Evolutionary conservation across 2,113 vertebrate genomes (phyloP).

Genomic region (Brienomyrus longianalis): DNA sequence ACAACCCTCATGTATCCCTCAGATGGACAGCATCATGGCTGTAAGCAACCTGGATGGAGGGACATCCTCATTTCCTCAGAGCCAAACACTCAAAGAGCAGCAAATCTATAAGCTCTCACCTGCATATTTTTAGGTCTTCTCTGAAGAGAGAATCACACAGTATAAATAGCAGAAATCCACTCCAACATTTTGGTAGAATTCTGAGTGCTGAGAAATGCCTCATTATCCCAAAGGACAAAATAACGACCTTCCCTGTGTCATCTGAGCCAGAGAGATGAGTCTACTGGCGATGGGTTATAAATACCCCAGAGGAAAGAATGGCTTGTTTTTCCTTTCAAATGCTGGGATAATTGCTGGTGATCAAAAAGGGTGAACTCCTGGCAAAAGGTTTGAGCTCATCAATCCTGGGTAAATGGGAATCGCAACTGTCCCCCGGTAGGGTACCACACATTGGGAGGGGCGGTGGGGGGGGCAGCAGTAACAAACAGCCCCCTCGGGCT

Average conservation of each 20-base stretch:
- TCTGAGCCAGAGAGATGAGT: background rate
- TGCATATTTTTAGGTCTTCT: background rate
- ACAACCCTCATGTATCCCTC: background rate
- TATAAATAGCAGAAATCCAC: background rate
- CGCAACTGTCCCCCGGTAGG: slow-evolving; percentile 37
- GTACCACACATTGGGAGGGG: slow-evolving; percentile 38
- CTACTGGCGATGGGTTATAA: background rate
- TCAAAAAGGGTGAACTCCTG: slow-evolving; percentile 18
- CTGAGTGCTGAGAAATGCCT: background rate
- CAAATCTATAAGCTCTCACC: background rate
- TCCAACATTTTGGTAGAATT: background rate
- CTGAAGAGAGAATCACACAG: background rate
- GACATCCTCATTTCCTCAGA: background rate
- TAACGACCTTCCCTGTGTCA: background rate
- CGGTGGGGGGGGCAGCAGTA: slow-evolving; percentile 30
- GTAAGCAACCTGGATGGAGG: background rate
- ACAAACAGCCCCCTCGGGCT: slow-evolving; percentile 37
- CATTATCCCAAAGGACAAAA: background rate
- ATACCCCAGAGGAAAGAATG: background rate
- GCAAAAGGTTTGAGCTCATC: slow-evolving; percentile 32
- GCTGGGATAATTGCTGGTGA: background rate
- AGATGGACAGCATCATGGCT: background rate
- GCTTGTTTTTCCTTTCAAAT: background rate
- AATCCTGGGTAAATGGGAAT: slow-evolving; percentile 31
- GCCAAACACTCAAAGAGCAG: background rate